Evolutionary conservation across 2,888 invertebrate species (phyloP), one percentile per base, ranked within the genome.

Genomic region (Mellilla xanthometata): DNA sequence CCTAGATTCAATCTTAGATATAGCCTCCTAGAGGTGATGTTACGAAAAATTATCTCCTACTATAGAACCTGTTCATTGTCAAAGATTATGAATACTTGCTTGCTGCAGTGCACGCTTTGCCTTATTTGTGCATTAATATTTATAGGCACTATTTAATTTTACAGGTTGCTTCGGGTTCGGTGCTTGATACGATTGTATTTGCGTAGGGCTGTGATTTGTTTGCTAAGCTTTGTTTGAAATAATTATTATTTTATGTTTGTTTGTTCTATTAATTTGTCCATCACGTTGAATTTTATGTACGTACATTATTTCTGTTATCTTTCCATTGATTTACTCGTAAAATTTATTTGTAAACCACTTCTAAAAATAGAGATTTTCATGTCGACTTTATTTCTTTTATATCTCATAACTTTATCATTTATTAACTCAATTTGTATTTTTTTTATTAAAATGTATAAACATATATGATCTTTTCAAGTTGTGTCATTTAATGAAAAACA

Each of bases 1-100:
- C 59, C 54, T 63, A 81, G 87, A 85, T 87, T 79, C 84, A 81
- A 86, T 86, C 80, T 82, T 64, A 82, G 86, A 86, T 86, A 85
- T 74, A 71, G 70, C 61, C 60, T 67, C 58, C 63, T 66, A 72
- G 70, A 78, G 82, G 78, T 82, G 82, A 83, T 82, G 81, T 76
- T 81, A 73, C 70, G 78, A 83, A 84, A 82, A 84, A 83, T 83
- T 79, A 83, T 80, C 75, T 76, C 62, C 66, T 67, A 59, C 71
- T 63, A 72, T 58, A 56, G 61, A 60, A 66, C 72, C 71, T 74
- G 78, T 76, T 75, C 68, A 70, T 75, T 78, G 76, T 77, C 79
- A 80, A 75, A 75, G 70, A 72, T 72, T 77, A 79, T 81, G 74
- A 77, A 77, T 73, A 61, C 62, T 56, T 60, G 58, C 57, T 44